Conservation (phyloP, 1,140 invertebrate genomes). For the Bombus sibiricus region DNA sequence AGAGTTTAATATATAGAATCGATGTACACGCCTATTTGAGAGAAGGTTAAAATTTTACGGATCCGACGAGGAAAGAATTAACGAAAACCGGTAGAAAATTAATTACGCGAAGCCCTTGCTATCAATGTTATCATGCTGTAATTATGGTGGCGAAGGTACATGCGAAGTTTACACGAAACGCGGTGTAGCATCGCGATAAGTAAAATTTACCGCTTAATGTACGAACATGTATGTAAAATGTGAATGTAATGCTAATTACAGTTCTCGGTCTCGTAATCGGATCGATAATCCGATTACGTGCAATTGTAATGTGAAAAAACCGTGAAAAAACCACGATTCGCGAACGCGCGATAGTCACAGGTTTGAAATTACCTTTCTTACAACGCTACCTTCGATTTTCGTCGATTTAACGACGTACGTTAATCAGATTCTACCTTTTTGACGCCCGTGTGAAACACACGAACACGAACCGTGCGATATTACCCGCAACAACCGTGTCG, state of each 20-base stretch:
- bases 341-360: neutral
- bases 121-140: constrained; percentile 14
- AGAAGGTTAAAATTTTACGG: no score
- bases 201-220: constrained; percentile 35
- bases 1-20: neutral
- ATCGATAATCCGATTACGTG: constrained; percentile 43
- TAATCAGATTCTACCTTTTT: neutral
- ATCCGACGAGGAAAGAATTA: neutral
- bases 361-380: neutral
- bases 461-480: neutral
- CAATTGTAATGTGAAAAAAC: neutral
- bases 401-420: neutral
- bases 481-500: neutral
- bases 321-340: neutral
- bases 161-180: constrained; percentile 18
- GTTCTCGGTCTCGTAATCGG: constrained; percentile 13
- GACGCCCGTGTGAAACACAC: neutral
- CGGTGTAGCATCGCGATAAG: constrained; percentile 40
- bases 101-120: constrained; percentile 15
- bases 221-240: constrained; percentile 29
- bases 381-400: neutral
- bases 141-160: constrained; percentile 1
- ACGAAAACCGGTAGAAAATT: constrained; percentile 36
- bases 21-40: no score
- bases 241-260: constrained; percentile 37